Percentiles rank a stretch among this genome's conserved stretches.
Evolutionary conservation across 2,797 vertebrate species (phyloP).

Genomic region (Aplochiton taeniatus): DNA sequence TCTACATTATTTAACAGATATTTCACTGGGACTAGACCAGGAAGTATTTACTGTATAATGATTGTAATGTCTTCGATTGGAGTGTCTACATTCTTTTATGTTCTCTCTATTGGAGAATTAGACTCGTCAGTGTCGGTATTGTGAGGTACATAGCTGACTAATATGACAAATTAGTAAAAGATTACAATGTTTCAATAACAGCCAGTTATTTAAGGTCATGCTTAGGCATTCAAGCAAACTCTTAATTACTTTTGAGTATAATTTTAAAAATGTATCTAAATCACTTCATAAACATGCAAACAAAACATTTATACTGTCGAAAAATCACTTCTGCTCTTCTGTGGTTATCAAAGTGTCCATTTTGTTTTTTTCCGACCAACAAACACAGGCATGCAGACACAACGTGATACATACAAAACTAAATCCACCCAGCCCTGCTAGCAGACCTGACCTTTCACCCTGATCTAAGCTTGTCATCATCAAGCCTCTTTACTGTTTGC

Average conservation of each 20-base stretch:
- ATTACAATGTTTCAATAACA: too few relatives aligned
- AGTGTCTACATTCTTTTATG: too few relatives aligned
- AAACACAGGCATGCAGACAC: background rate
- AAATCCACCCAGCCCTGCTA: too few relatives aligned
- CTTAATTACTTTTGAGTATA: conserved; percentile 8
- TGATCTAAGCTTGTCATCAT: too few relatives aligned
- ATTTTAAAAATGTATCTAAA: background rate
- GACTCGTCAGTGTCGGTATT: too few relatives aligned
- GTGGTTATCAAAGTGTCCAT: conserved; percentile 70
- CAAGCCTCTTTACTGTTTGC: too few relatives aligned
- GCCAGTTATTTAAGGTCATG: conserved; percentile 11
- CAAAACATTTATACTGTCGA: conserved; percentile 1
- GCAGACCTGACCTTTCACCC: too few relatives aligned
- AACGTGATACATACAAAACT: background rate
- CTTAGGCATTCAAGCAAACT: conserved; percentile 5
- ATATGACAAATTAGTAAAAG: too few relatives aligned
- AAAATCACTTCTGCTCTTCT: conserved; percentile 51
- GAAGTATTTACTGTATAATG: too few relatives aligned
- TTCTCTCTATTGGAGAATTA: too few relatives aligned
- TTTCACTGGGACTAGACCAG: background rate
- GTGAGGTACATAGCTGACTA: too few relatives aligned
- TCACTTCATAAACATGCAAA: conserved; percentile 11
- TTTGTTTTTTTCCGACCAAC: conserved; percentile 38
- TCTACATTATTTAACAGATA: conserved; percentile 3
- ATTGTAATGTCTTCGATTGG: too few relatives aligned